Percentiles rank a stretch among this genome's conserved stretches.
Evolutionary conservation across 2,113 vertebrate genomes (phyloP).

Genomic region (Anser brachyrhynchus): DNA sequence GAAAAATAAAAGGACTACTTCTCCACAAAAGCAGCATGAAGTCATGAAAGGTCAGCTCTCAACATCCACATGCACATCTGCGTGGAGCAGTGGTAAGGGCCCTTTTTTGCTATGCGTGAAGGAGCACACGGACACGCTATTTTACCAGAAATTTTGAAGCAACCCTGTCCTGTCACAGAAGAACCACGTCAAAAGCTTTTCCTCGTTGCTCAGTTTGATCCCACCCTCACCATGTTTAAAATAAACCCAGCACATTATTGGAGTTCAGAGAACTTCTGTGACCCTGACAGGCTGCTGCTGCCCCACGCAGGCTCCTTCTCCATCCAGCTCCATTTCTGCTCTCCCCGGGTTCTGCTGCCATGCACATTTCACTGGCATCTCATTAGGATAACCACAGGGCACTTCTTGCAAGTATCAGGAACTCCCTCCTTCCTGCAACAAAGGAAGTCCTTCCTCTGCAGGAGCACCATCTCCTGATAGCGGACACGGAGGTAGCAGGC

Average conservation of each 20-base stretch:
- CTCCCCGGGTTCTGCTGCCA: fast-evolving
- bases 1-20: neutral
- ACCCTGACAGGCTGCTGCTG: fast-evolving
- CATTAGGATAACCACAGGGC: neutral
- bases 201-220: neutral
- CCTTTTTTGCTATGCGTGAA: neutral
- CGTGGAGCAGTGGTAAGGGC: neutral
- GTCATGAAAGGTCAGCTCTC: neutral
- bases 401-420: neutral
- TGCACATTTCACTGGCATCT: fast-evolving
- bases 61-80: neutral
- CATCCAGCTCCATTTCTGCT: neutral
- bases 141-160: neutral
- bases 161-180: too few relatives aligned
- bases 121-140: fast-evolving
- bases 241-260: neutral
- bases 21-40: neutral
- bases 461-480: too few relatives aligned
- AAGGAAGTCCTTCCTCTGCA: neutral
- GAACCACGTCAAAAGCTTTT: neutral
- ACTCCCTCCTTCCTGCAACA: fast-evolving
- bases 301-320: neutral
- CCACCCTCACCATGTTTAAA: fast-evolving
- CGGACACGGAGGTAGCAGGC: too few relatives aligned
- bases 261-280: neutral